Conservation (phyloP, 1,140 invertebrate species). For the Yoshiicerus persimilis region DNA sequence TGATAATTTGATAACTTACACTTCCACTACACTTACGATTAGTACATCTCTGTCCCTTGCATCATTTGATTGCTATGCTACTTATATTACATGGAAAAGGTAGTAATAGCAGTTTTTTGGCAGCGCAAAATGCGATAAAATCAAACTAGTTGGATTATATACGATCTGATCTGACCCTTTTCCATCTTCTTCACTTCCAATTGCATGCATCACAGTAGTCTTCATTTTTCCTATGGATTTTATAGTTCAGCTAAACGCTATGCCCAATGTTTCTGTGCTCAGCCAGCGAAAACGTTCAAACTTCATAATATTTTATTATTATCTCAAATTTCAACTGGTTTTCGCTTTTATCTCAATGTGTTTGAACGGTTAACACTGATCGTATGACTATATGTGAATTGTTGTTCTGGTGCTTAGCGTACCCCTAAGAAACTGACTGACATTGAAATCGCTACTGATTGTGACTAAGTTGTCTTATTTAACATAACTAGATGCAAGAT, state of each 20-base stretch:
- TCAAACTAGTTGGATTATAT: neutral
- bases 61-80: neutral
- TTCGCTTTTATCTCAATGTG: neutral
- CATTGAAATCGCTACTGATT: neutral
- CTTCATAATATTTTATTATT: neutral
- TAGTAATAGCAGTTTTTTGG: neutral
- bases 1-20: neutral
- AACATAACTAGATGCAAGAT: neutral
- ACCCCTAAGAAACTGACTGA: neutral
- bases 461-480: neutral
- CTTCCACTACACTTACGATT: neutral
- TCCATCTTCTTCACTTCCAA: neutral
- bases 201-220: neutral
- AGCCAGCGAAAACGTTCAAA: neutral
- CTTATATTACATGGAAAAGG: neutral
- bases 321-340: neutral
- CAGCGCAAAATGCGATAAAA: neutral
- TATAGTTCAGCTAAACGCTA: neutral
- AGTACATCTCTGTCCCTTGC: neutral
- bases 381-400: neutral
- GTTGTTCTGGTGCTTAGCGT: neutral
- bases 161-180: neutral
- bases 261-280: neutral
- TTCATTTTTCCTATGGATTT: neutral
- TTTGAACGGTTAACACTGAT: neutral